Conservation (phyloP, 2,113 vertebrate genomes). For the Corythornis madagascariensis region DNA sequence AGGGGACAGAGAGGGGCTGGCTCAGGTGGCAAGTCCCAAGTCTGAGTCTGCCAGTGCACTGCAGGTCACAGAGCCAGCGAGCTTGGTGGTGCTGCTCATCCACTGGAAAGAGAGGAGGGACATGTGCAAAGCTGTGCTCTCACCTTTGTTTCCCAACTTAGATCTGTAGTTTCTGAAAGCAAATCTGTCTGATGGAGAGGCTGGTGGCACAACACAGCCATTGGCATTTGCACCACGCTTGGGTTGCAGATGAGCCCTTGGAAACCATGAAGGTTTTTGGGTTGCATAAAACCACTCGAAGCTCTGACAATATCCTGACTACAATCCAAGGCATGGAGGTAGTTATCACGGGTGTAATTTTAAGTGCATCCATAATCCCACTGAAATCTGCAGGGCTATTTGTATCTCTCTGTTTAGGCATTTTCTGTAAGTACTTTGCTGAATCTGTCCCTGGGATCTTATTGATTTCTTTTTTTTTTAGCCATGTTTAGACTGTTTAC, state of each 20-base stretch:
- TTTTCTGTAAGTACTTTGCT: neutral
- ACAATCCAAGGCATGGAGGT: neutral
- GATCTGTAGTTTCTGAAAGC: neutral
- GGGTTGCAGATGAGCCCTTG: neutral
- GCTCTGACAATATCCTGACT: neutral
- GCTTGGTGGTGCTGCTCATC: neutral
- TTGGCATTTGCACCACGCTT: neutral
- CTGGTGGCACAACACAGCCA: neutral
- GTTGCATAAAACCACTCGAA: neutral
- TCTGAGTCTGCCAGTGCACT: neutral
- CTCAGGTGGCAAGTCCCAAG: neutral
- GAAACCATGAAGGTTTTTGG: neutral
- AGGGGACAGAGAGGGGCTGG: fast-evolving
- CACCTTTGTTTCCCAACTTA: neutral
- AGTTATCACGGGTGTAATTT: neutral
- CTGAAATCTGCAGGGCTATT: neutral
- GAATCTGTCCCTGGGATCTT: neutral
- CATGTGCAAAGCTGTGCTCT: fast-evolving
- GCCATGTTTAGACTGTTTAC: neutral
- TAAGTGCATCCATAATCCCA: neutral
- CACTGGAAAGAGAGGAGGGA: neutral
- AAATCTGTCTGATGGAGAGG: neutral
- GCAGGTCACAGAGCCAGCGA: neutral
- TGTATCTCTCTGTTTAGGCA: neutral
- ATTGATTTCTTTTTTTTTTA: neutral